These are phyloP conservation scores for Ciconia maguari DNA, from an alignment of 2,113 vertebrate species.

Conservation along the genomic window DNA sequence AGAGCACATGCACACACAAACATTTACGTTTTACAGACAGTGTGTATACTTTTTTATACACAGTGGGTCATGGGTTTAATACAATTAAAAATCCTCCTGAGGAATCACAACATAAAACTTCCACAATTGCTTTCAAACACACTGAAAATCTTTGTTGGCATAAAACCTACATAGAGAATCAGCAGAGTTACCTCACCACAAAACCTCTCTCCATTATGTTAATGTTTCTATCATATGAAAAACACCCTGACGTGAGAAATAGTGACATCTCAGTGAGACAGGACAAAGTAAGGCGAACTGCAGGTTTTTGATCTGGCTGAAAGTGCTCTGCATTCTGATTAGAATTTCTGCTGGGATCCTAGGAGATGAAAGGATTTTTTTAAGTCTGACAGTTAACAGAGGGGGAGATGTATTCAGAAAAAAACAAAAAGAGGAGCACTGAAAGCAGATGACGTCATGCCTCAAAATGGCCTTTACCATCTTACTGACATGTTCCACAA, in stretches of 20 bases:
- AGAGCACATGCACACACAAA: neutral
- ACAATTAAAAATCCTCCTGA: neutral
- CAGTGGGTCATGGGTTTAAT: neutral
- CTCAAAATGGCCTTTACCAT: constrained; percentile 31
- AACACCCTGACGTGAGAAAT: constrained; percentile 20
- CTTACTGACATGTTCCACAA: constrained; percentile 32
- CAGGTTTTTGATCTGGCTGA: constrained; percentile 39
- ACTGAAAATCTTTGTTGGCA: neutral
- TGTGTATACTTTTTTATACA: neutral
- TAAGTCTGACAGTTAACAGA: constrained; percentile 15
- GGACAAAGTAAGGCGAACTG: constrained; percentile 26
- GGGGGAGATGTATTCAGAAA: neutral
- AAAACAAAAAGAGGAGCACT: constrained; percentile 52
- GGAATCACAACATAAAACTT: neutral
- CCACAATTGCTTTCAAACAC: neutral
- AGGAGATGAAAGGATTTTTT: constrained; percentile 48
- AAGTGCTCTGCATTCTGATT: constrained; percentile 52
- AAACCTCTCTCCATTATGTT: constrained; percentile 22
- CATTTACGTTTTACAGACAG: neutral
- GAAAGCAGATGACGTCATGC: constrained; percentile 49
- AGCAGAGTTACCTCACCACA: constrained; percentile 18
- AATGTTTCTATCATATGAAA: constrained; percentile 27
- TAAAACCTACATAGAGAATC: neutral
- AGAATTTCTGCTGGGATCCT: constrained; percentile 36
- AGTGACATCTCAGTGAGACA: constrained; percentile 28